These are phyloP conservation scores for Lophotriccus pileatus DNA, from an alignment of 2,797 vertebrate genomes.

Conservation along the genomic window DNA sequence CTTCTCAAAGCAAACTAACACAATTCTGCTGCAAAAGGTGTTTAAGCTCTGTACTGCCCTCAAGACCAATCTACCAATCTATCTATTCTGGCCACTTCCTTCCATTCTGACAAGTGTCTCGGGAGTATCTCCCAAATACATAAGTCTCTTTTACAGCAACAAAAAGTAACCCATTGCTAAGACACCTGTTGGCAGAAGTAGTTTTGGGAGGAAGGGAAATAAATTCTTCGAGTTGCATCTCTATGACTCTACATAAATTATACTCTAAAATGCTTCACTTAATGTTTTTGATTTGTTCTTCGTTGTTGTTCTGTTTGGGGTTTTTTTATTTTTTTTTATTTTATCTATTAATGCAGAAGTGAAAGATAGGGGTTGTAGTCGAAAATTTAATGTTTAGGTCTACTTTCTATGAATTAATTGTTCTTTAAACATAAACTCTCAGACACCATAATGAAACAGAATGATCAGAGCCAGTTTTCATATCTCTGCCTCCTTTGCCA, in stretches of 20 bases:
- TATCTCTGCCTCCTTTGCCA: background rate
- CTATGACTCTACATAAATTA: background rate
- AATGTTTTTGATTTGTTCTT: background rate
- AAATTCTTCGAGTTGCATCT: background rate
- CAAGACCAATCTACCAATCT: background rate
- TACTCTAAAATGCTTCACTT: background rate
- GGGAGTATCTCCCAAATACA: background rate
- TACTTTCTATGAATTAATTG: background rate
- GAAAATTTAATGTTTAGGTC: background rate
- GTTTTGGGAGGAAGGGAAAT: background rate
- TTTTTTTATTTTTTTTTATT: background rate
- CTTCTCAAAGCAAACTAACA: background rate
- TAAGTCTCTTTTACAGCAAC: background rate
- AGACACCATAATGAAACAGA: background rate
- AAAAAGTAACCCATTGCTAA: background rate
- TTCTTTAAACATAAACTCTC: background rate
- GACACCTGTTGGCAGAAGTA: background rate
- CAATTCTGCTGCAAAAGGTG: background rate
- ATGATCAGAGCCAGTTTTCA: background rate
- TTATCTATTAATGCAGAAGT: background rate
- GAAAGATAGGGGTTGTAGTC: background rate
- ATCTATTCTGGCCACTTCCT: background rate
- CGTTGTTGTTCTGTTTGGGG: rapidly evolving
- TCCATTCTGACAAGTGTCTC: background rate
- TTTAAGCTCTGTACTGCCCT: background rate